phyloP scores from a whole-genome alignment of 2,113 vertebrate genomes.

The Muntiacus reevesi region DNA sequence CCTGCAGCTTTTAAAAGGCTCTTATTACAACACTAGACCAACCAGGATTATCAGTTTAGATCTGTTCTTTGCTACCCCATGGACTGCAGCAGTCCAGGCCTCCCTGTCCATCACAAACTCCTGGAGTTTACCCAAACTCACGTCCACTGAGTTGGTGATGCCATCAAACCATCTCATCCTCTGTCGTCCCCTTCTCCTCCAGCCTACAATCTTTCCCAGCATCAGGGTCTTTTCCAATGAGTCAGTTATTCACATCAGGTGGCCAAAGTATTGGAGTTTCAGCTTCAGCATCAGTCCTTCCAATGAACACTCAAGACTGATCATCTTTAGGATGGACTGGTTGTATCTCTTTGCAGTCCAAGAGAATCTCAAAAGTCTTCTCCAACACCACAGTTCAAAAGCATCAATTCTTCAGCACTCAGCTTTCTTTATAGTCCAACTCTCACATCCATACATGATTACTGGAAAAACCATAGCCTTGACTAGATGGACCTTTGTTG shows the following conservation, averaged over 20 bases:
- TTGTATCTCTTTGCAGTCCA: not conserved
- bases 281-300: not conserved
- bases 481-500: not conserved
- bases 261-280: not conserved
- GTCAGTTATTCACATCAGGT: not conserved
- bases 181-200: rapidly evolving
- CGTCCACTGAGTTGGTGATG: too few relatives aligned
- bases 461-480: not conserved
- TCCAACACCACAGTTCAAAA: not conserved
- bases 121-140: too few relatives aligned
- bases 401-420: not conserved
- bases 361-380: not conserved
- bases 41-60: not conserved
- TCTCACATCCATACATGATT: not conserved
- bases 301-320: not conserved
- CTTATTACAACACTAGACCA: not conserved
- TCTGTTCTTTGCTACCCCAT: not conserved
- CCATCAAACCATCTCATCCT: too few relatives aligned
- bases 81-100: not conserved
- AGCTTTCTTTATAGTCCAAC: not conserved
- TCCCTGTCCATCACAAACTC: too few relatives aligned
- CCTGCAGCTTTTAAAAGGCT: not conserved
- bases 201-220: not conserved
- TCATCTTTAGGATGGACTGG: not conserved
- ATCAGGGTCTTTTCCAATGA: not conserved